phyloP scores from a whole-genome alignment of 2,797 vertebrate species.

The Phaenicophaeus curvirostris region DNA sequence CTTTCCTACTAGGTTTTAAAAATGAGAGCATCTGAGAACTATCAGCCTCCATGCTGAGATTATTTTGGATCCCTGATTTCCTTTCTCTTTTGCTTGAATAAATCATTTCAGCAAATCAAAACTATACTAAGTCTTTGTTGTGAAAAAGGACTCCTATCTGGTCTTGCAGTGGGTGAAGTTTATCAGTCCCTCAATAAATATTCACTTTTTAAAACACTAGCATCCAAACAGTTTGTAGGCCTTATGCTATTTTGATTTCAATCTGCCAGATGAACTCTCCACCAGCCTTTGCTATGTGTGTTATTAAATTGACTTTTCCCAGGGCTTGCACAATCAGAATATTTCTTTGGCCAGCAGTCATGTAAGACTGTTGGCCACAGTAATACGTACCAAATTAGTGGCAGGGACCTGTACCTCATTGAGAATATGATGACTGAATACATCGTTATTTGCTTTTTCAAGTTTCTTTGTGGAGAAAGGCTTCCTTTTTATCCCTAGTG shows the following conservation, averaged over 20 bases:
- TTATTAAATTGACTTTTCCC: background rate
- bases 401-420: background rate
- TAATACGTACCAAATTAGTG: background rate
- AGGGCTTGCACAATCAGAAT: background rate
- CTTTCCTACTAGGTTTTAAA: background rate
- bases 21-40: background rate
- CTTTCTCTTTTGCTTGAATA: background rate
- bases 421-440: background rate
- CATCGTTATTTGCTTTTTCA: background rate
- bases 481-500: background rate
- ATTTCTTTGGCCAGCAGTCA: background rate
- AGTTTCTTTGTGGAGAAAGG: background rate
- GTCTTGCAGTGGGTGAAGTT: background rate
- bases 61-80: background rate
- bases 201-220: background rate
- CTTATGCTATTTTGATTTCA: background rate
- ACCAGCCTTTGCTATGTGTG: background rate
- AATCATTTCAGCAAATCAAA: background rate
- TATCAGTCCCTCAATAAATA: background rate
- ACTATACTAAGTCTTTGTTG: background rate
- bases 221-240: background rate
- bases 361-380: background rate
- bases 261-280: background rate
- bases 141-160: background rate
- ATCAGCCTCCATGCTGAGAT: background rate